These are phyloP conservation scores for Riptortus pedestris DNA, from an alignment of 1,140 invertebrate genomes.

Conservation along the genomic window DNA sequence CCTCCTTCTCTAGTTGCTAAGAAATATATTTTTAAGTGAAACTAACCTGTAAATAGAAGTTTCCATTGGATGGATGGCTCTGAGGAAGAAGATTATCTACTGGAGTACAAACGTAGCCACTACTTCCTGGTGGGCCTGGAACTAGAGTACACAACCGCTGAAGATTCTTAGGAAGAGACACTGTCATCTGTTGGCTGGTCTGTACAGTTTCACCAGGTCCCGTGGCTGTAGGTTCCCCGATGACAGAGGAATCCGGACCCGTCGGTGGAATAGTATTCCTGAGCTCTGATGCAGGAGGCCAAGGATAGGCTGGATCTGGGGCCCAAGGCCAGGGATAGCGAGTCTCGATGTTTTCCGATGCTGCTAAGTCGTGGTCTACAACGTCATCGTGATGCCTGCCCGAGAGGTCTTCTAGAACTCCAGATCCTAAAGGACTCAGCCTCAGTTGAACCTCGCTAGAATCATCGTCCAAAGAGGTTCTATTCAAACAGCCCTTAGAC, in stretches of 20 bases:
- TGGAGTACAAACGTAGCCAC: slow-evolving; percentile 3
- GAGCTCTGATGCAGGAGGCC: too few species aligned
- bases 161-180: not conserved
- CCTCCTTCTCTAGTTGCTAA: too few species aligned
- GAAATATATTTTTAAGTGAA: too few species aligned
- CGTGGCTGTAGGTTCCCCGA: not conserved
- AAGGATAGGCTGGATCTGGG: too few species aligned
- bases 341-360: too few species aligned
- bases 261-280: slow-evolving; percentile 7
- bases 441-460: not conserved
- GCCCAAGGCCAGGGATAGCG: too few species aligned
- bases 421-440: too few species aligned
- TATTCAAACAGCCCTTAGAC: not conserved
- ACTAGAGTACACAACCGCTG: not conserved
- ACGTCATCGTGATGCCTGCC: too few species aligned
- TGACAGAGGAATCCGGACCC: not conserved
- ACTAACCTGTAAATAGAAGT: not conserved
- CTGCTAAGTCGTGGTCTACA: too few species aligned
- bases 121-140: not conserved
- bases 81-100: not conserved
- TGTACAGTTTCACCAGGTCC: not conserved
- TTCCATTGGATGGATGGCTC: not conserved
- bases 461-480: not conserved
- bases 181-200: slow-evolving; percentile 18
- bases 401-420: too few species aligned